Base-by-base conservation (phyloP, 2,888 invertebrate genomes). In the Stenodera caucasica region DNA sequence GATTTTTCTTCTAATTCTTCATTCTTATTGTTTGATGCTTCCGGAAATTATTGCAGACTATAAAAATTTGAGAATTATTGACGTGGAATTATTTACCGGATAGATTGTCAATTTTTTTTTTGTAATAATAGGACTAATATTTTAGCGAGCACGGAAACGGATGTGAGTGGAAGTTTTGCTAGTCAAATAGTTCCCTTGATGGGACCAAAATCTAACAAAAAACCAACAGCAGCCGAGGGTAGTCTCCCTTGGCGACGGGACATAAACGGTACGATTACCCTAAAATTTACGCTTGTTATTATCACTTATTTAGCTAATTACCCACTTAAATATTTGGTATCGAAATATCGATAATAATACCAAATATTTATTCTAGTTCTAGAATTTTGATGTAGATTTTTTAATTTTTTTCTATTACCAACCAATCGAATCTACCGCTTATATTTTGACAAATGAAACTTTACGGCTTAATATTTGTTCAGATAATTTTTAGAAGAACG, bases 191-290 rank as follows among this genome's bases (percentile, higher is more conserved):
- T 72, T 69, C 78, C 79, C 29, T 69, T 79, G 71, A 72, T 76
- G 73, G 74, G 74, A 67, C 64, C 73, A 60, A 78, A 78, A 75
- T 63, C 57, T 66, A 73, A 40, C 40, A 40, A 75, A 73, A 78
- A 75, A 67, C 88, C 89, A 73, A 90, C 91, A 73, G 88, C 89
- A 75, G 89, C 90, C 79, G 92, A 92, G 84, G 86, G 88, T 81
- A 88, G 89, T 72, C 86, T 93, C 80, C 94, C 94, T 77, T 94
- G 94, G 94, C 88, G 91, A 81, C 85, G 88, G 80, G 90, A 90
- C 82, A 86, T 86, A 80, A 86, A 86, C 82, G 89, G 89, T 89
- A 89, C 85, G 86, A 65, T 49, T 60, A 29, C 49, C n/a, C 12
- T 23, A 21, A 23, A n/a, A 60, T 64, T 68, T 65, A 58, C 65